Percentiles rank a stretch among this genome's conserved stretches.
Evolutionary conservation across 2,888 invertebrate species (phyloP).

Genomic region (Creontiades dilutus): DNA sequence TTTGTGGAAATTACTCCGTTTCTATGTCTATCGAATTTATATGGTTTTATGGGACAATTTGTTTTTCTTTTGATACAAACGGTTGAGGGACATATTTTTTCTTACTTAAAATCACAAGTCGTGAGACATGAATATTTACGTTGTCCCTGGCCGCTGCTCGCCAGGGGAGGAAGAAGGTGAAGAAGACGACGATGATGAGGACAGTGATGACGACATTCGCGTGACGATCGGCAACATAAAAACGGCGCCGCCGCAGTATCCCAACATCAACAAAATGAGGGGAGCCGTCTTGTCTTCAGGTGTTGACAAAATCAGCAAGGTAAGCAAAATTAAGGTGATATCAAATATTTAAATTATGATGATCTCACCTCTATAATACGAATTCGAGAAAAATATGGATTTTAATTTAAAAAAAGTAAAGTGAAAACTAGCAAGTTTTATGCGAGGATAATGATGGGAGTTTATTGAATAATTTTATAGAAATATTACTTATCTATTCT

Average conservation of each 20-base stretch:
- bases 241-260: constrained; percentile 85
- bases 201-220: constrained; percentile 91
- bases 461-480: no score
- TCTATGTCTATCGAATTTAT: no score
- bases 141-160: constrained; percentile 68
- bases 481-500: no score
- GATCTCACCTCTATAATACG: no score
- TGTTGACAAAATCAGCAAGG: constrained; percentile 77
- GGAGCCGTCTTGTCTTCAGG: constrained; percentile 79
- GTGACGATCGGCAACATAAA: constrained; percentile 95
- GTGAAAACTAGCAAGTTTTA: no score
- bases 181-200: constrained; percentile 84
- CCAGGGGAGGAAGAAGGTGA: constrained; percentile 76
- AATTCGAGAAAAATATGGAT: no score
- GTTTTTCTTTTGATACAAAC: background rate
- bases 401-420: no score
- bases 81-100: background rate
- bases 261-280: constrained; percentile 86
- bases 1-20: no score
- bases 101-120: background rate
- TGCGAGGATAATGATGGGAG: no score
- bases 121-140: constrained; percentile 56
- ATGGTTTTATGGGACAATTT: no score
- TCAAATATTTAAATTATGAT: no score
- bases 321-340: constrained; percentile 44